Percentiles rank a stretch among this genome's conserved stretches.
phyloP scores from a whole-genome alignment of 2,888 invertebrate genomes.

The Tenthredo livida region DNA sequence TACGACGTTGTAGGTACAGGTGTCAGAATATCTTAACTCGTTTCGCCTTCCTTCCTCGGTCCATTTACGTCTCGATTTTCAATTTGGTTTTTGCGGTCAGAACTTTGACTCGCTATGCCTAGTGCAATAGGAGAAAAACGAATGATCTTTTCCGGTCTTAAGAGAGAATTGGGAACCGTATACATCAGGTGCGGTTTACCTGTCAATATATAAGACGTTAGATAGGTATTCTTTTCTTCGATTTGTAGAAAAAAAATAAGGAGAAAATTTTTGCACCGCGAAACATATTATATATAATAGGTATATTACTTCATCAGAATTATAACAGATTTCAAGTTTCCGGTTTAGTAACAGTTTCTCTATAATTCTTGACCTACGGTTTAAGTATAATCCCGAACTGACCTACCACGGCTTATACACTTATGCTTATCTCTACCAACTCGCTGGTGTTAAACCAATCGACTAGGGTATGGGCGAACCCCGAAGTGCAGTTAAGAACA shows the following conservation, averaged over 20 bases:
- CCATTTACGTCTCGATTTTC: conserved; percentile 41
- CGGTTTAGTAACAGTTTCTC: not conserved
- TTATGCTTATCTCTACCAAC: conserved; percentile 8
- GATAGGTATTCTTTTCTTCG: not conserved
- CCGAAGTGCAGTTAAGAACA: not conserved
- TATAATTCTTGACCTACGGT: conserved; percentile 6
- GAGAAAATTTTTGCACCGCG: not conserved
- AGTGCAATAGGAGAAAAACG: conserved; percentile 1
- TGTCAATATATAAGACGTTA: not conserved
- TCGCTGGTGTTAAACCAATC: not conserved
- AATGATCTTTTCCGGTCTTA: conserved; percentile 11
- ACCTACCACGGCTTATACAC: conserved; percentile 6
- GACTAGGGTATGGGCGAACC: not conserved
- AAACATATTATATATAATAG: not conserved
- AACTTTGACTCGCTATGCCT: not conserved
- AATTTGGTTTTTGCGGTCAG: conserved; percentile 33
- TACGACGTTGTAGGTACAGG: not conserved
- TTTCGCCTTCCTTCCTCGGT: not conserved
- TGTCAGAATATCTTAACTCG: not conserved
- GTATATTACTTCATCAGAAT: no score
- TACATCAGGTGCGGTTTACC: conserved; percentile 6
- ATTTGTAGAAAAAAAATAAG: not conserved
- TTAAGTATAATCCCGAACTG: not conserved
- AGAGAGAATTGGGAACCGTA: conserved; percentile 7
- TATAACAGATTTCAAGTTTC: not conserved